Conservation (phyloP, 2,888 invertebrate species). For the Flabesymbios commensalis region DNA sequence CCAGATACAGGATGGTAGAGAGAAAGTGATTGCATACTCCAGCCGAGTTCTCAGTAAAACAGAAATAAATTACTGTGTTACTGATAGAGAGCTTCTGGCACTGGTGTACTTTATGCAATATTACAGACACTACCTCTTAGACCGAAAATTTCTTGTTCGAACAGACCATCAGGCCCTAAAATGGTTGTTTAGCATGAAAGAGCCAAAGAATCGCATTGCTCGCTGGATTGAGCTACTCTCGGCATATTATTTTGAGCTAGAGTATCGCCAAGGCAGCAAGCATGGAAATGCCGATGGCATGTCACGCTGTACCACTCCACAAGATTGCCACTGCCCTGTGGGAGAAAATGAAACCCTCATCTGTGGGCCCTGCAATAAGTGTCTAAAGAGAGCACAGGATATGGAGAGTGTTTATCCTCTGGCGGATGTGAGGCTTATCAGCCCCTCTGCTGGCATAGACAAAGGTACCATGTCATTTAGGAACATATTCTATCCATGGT, state of each 20-base stretch:
- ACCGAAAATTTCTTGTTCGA: slow-evolving; percentile 2
- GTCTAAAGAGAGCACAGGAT: not conserved
- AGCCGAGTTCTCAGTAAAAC: slow-evolving; percentile 7
- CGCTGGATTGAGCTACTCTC: not conserved
- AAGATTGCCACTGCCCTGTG: slow-evolving; percentile 3
- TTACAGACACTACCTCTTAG: slow-evolving; percentile 17
- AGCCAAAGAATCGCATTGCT: not conserved
- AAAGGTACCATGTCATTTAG: no score
- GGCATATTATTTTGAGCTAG: not conserved
- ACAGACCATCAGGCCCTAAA: slow-evolving; percentile 13
- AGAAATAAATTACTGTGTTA: slow-evolving; percentile 12
- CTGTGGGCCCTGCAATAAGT: slow-evolving; percentile 9
- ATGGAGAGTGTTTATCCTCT: not conserved
- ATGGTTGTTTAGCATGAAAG: slow-evolving; percentile 5
- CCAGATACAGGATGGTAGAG: slow-evolving; percentile 12
- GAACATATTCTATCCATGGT: no score
- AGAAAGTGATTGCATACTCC: slow-evolving; percentile 14
- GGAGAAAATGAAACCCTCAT: not conserved
- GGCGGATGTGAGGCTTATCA: not conserved
- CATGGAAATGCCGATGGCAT: slow-evolving; percentile 7
- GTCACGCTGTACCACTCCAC: not conserved
- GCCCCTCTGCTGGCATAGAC: no score
- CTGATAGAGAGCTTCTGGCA: slow-evolving; percentile 11
- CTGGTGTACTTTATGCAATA: slow-evolving; percentile 9
- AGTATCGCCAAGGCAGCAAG: not conserved